Conservation (phyloP, 1,140 invertebrate species). For the Drosophila pruinosa region DNA sequence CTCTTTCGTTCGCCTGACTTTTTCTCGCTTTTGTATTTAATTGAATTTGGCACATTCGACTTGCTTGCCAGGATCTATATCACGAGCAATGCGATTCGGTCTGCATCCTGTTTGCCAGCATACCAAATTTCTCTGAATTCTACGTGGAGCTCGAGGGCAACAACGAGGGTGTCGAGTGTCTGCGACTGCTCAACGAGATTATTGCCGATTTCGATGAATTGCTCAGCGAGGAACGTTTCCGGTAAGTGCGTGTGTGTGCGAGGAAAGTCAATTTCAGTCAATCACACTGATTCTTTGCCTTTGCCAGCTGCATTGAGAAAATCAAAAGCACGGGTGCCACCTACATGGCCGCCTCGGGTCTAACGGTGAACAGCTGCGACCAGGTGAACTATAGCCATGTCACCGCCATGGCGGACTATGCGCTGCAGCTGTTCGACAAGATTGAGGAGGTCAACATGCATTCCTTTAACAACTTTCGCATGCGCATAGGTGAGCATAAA, state of each 20-base stretch:
- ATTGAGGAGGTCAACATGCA: conserved; percentile 96
- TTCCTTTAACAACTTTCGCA: conserved; percentile 98
- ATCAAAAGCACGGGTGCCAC: conserved; percentile 98
- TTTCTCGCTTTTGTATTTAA: background rate
- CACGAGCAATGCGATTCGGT: conserved; percentile 97
- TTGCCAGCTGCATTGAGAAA: conserved; percentile 92
- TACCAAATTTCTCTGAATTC: conserved; percentile 98
- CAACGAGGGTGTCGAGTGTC: conserved; percentile 97
- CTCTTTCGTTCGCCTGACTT: background rate
- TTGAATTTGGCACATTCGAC: conserved; percentile 22
- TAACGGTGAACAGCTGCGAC: conserved; percentile 91
- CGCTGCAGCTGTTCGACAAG: conserved; percentile 92
- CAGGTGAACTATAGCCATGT: conserved; percentile 90
- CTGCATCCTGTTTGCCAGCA: conserved; percentile 97
- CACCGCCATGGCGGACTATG: conserved; percentile 95
- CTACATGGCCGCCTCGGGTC: conserved; percentile 98
- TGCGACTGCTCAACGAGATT: conserved; percentile 97
- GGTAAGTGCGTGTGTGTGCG: conserved; percentile 81
- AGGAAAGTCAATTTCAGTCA: background rate
- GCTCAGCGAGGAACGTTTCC: conserved; percentile 92
- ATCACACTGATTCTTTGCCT: background rate
- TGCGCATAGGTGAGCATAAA: conserved; percentile 90
- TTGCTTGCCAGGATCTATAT: conserved; percentile 91
- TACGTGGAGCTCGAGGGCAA: conserved; percentile 97
- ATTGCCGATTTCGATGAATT: conserved; percentile 98